Base-by-base conservation (phyloP, 1,140 invertebrate genomes). In the Coptotermes formosanus region DNA sequence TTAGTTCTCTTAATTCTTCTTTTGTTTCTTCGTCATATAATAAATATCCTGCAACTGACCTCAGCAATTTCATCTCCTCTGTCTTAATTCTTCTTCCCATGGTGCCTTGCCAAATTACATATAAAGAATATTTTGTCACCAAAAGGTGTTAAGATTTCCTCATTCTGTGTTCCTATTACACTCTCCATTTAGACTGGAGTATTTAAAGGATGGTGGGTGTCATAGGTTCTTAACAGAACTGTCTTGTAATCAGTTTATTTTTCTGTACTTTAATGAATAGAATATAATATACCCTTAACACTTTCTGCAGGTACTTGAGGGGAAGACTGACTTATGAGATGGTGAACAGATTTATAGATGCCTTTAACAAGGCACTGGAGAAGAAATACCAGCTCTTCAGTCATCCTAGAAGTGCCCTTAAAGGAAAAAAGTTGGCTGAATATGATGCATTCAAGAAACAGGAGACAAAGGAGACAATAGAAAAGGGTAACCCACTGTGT, bases 381-480 rank as follows among this genome's bases (percentile, higher is more conserved):
- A 75, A 75, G 25, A 75, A 75, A 75, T 75, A 75, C n/a, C 64
- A 75, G n/a, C 25, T 75, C 14, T 75, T 75, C 64, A 75, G 64
- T 75, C 16, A 25, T 30, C 64, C 64, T 75, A 75, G 25, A 75
- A 75, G n/a, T 30, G 30, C 64, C 9, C 64, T 75, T 16, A 75
- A 75, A 16, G 64, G 64, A 30, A 75, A 30, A 16, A 75, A n/a
- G 64, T 75, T 75, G 64, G n/a, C 16, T 30, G 25, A n/a, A 30
- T 75, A 75, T 75, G 64, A 75, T 30, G n/a, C n/a, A 75, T 75
- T n/a, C n/a, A 75, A 75, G 64, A 75, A 75, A 30, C 64, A 75
- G n/a, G 64, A 75, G 14, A 75, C 25, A 8, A 75, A 30, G n/a
- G 64, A 75, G n/a, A 75, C 64, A 25, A 75, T 75, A 75, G 64